Conservation (phyloP, 2,113 vertebrate genomes). For the Cnemophilus loriae region DNA sequence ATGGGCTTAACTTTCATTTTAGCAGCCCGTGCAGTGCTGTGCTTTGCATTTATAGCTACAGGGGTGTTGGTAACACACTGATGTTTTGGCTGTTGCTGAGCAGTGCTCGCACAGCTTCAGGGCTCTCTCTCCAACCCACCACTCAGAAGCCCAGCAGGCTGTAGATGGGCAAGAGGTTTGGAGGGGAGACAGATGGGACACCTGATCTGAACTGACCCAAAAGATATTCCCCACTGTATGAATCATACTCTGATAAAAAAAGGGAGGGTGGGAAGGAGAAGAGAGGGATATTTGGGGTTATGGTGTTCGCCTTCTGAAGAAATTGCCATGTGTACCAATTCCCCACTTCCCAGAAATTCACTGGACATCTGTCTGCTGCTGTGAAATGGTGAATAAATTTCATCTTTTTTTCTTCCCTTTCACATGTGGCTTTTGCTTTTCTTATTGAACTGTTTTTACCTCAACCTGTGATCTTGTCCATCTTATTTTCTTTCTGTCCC, state of each 20-base stretch:
- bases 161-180: background rate
- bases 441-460: background rate
- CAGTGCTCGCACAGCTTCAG: fast-evolving
- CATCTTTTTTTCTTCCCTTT: background rate
- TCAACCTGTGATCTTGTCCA: background rate
- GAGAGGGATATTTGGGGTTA: background rate
- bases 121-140: background rate
- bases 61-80: background rate
- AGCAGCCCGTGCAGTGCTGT: background rate
- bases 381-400: background rate
- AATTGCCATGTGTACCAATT: background rate
- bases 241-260: background rate
- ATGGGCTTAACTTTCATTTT: background rate
- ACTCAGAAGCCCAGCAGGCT: background rate
- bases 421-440: fast-evolving
- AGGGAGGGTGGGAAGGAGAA: background rate
- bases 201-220: background rate
- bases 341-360: background rate
- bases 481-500: background rate
- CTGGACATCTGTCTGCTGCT: background rate
- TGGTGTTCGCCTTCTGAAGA: background rate
- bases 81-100: background rate
- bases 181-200: background rate
- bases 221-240: background rate
- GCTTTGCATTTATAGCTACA: background rate